A percentile compares a stretch with the other conserved stretches of the same genome.
These are phyloP conservation scores for Drosophila tristis DNA, from an alignment of 1,140 invertebrate species.

Conservation along the genomic window DNA sequence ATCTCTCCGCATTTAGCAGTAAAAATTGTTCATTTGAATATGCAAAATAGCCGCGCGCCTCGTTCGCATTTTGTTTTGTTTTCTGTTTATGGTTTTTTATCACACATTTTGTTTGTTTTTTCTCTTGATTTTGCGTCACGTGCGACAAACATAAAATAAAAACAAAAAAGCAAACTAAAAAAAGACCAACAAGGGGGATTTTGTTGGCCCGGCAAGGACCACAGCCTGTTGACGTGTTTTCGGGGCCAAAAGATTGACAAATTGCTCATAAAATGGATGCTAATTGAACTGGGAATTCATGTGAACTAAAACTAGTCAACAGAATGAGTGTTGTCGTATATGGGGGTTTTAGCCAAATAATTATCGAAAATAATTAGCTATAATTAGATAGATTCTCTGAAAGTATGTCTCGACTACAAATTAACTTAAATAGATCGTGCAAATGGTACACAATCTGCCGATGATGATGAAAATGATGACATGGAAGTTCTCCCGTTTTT, in stretches of 20 bases:
- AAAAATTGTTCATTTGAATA: conserved; percentile 70
- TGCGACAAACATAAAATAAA: conserved; percentile 51
- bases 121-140: conserved; percentile 68
- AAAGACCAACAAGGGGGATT: conserved; percentile 45
- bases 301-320: conserved; percentile 8
- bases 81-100: conserved; percentile 34
- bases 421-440: too few species aligned
- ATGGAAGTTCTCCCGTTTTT: conserved; percentile 2
- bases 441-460: too few species aligned
- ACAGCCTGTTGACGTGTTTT: conserved; percentile 1
- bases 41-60: conserved; percentile 70
- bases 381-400: conserved; percentile 1
- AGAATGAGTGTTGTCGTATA: conserved; percentile 2
- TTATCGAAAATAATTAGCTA: conserved; percentile 29
- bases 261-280: not conserved
- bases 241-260: not conserved
- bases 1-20: conserved; percentile 42
- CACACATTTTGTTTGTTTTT: conserved; percentile 30
- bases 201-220: conserved; percentile 25
- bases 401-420: conserved; percentile 2
- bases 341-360: conserved; percentile 16
- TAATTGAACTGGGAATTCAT: conserved; percentile 10
- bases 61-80: conserved; percentile 46
- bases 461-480: conserved; percentile 16
- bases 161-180: conserved; percentile 25